Evolutionary conservation across 1,140 invertebrate species (phyloP), one percentile per base, ranked within the genome.

Genomic region (Liolophura sinensis): DNA sequence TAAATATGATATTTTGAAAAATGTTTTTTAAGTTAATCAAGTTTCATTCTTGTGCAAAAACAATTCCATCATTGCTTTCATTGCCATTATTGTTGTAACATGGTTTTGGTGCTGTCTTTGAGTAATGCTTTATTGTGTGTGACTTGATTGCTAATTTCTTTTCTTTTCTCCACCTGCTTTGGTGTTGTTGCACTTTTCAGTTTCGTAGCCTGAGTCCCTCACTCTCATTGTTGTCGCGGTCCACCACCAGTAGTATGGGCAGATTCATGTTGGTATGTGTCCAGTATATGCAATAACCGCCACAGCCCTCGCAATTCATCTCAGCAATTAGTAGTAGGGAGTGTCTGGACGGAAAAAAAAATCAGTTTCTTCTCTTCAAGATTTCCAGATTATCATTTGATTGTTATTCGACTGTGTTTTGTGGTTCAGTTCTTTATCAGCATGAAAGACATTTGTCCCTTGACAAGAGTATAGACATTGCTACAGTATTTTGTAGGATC

Each of bases 141-240:
- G 59, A 31, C 51, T 47, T 59, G 62, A 48, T 68, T 48, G 15
- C 18, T 64, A 50, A 60, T 60, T 63, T 55, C 51, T 62, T 18
- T 46, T 50, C 57, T 57, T 63, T 64, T 59, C 48, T 67, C 31
- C 56, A 60, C 24, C 66, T 62, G 51, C 54, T 62, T 69, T 64
- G 60, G 57, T 59, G 60, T 57, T 60, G 64, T 59, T 65, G 60
- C 62, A 70, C 67, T 71, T 69, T 46, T 65, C 67, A 40, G 40
- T 61, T 65, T 55, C 65, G 65, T 56, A 72, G 72, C 64, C 62
- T 60, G 50, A 76, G 74, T 49, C 74, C 72, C 25, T 69, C 74
- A 60, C 52, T 57, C 27, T 76, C 74, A 20, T 56, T 73, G 56
- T 65, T 60, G 47, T 76, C 74, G 52, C 27, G 62, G 51, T 76